Conservation (phyloP, 2,113 vertebrate species). For the Psophia crepitans region DNA sequence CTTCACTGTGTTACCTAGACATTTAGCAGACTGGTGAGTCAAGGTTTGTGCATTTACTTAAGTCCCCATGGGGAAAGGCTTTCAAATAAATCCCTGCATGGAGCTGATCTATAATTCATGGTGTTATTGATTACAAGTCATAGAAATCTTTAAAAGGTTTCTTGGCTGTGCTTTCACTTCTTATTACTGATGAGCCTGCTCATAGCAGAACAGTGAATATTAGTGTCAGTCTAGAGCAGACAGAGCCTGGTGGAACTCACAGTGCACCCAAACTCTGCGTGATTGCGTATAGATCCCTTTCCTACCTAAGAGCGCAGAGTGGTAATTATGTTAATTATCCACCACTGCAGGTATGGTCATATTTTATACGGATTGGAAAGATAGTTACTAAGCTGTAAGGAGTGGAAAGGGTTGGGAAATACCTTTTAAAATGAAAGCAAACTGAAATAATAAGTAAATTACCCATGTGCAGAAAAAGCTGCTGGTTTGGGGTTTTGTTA, state of each 20-base stretch:
- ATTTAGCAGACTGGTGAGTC: not conserved
- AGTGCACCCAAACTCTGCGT: not conserved
- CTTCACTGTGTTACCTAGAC: not conserved
- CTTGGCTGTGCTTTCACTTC: slow-evolving; percentile 34
- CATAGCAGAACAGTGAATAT: slow-evolving; percentile 1
- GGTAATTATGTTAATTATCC: not conserved
- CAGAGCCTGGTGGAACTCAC: not conserved
- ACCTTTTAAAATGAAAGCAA: not conserved
- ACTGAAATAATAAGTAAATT: not conserved
- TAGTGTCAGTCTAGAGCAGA: not conserved
- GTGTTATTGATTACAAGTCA: slow-evolving; percentile 23
- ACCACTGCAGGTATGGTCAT: not conserved
- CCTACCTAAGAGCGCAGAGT: not conserved
- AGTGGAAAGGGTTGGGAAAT: not conserved
- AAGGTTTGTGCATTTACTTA: slow-evolving; percentile 32
- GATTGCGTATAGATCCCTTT: not conserved
- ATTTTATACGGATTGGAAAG: not conserved
- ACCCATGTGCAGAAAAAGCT: not conserved
- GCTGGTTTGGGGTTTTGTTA: not conserved
- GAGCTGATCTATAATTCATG: slow-evolving; percentile 9
- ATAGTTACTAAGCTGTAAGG: not conserved
- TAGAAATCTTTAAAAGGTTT: slow-evolving; percentile 47
- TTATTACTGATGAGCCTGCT: not conserved
- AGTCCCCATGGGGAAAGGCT: not conserved
- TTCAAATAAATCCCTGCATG: slow-evolving; percentile 54